phyloP scores from a whole-genome alignment of 2,113 vertebrate species.

The Lynx canadensis region DNA sequence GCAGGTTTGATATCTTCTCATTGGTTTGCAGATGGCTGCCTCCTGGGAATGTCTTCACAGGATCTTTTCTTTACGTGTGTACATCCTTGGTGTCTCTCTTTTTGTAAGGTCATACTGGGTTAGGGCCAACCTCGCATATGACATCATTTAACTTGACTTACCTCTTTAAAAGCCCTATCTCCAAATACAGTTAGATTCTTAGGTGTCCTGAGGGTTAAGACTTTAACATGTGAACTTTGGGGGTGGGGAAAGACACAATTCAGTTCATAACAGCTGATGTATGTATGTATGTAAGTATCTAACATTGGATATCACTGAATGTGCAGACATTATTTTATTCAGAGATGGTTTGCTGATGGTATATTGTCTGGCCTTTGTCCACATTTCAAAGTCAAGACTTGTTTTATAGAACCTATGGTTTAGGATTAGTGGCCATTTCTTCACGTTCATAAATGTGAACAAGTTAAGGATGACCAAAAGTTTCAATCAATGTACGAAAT shows the following conservation, averaged over 20 bases:
- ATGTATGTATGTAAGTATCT: background rate
- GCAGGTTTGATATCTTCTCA: background rate
- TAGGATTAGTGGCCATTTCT: background rate
- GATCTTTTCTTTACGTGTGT: background rate
- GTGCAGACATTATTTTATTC: background rate
- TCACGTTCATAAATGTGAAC: background rate
- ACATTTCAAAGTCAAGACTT: background rate
- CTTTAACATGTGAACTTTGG: background rate
- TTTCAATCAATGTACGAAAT: background rate
- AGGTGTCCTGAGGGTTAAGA: background rate
- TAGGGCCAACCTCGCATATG: background rate
- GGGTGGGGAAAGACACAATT: background rate
- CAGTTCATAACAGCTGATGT: background rate
- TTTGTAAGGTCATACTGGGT: background rate
- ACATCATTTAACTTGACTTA: background rate
- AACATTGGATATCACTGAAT: background rate
- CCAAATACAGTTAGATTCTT: background rate
- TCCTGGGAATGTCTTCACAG: background rate
- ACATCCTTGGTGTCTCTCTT: background rate
- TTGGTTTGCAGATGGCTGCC: background rate
- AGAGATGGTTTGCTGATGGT: background rate
- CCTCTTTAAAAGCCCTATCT: background rate
- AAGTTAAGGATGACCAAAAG: background rate
- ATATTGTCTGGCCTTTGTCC: background rate
- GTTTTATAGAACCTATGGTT: background rate